These are phyloP conservation scores for Scolopax mira DNA, from an alignment of 2,113 vertebrate species.

Conservation along the genomic window DNA sequence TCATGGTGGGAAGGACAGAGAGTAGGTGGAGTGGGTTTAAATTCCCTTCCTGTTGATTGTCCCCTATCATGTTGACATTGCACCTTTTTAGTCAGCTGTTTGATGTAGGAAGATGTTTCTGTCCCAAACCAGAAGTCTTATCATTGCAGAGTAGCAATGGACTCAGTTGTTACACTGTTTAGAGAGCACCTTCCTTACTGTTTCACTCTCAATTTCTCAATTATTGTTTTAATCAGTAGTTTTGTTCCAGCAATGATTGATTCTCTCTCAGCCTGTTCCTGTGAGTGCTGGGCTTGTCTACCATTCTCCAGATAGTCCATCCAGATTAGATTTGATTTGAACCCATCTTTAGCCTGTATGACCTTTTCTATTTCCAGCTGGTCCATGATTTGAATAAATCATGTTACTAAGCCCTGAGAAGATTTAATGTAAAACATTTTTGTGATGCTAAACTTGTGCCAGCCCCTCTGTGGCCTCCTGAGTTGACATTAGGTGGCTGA, in stretches of 20 bases:
- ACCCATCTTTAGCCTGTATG: background rate
- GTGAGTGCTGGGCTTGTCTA: background rate
- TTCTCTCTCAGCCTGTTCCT: background rate
- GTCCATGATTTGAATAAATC: background rate
- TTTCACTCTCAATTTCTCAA: background rate
- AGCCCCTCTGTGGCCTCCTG: background rate
- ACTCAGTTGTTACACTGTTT: background rate
- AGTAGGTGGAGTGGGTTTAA: background rate
- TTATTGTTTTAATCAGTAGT: background rate
- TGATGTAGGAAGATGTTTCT: background rate
- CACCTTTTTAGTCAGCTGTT: background rate
- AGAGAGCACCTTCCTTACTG: background rate
- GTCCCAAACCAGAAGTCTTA: background rate
- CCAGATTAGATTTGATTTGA: background rate
- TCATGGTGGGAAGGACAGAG: background rate
- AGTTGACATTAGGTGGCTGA: background rate
- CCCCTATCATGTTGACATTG: background rate
- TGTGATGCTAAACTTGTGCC: background rate
- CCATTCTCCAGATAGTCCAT: background rate
- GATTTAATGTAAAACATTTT: conserved; percentile 26
- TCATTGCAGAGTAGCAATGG: background rate
- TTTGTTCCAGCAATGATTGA: background rate
- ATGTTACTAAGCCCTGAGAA: background rate
- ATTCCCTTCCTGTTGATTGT: background rate
- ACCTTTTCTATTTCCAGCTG: background rate